These are phyloP conservation scores for Lagorchestes hirsutus DNA, from an alignment of 2,797 vertebrate species.

Conservation along the genomic window DNA sequence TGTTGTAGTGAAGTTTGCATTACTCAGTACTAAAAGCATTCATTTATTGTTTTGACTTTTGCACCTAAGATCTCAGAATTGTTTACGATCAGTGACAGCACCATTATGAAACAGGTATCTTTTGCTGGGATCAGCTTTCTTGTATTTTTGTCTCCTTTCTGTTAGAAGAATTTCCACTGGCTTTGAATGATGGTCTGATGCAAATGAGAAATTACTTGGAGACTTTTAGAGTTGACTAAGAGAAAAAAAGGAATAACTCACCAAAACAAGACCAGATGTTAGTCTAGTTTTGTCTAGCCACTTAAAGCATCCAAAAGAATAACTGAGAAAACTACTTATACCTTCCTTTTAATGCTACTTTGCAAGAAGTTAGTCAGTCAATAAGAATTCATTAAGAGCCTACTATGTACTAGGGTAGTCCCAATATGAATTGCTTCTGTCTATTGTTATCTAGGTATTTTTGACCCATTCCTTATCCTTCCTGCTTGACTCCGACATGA, in stretches of 20 bases:
- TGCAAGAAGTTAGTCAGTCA: background rate
- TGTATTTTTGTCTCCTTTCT: background rate
- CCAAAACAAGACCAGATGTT: background rate
- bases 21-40: background rate
- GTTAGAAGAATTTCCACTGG: background rate
- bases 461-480: background rate
- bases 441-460: background rate
- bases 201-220: background rate
- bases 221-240: no score
- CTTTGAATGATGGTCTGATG: background rate
- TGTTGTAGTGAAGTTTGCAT: background rate
- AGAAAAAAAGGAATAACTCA: background rate
- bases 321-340: background rate
- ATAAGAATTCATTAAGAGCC: background rate
- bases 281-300: background rate
- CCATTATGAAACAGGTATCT: background rate
- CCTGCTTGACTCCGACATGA: background rate
- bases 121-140: background rate
- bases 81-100: background rate
- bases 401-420: background rate
- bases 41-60: background rate
- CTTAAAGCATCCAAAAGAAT: background rate
- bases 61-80: constrained; percentile 14
- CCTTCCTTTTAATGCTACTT: background rate
- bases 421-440: background rate